Conservation (phyloP, 2,888 invertebrate genomes). For the Agrotis segetum region DNA sequence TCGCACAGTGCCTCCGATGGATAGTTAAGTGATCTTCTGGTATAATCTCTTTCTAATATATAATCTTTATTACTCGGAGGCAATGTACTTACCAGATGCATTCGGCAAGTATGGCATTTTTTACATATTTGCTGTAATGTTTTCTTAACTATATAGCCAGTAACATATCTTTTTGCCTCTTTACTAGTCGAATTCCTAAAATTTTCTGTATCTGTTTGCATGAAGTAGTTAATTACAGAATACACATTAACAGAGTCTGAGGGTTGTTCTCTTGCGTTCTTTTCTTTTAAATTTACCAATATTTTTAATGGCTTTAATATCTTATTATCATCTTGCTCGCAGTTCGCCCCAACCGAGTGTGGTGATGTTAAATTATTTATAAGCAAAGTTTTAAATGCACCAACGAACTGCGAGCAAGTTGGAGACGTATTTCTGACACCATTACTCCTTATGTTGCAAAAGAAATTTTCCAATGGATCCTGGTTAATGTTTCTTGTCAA, state of each 20-base stretch:
- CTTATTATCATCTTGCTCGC: slow-evolving; percentile 6
- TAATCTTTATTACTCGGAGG: slow-evolving; percentile 6
- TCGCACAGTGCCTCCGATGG: not conserved
- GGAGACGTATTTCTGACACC: slow-evolving; percentile 8
- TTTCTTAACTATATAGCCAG: no score
- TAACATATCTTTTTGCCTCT: not conserved
- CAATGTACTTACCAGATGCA: slow-evolving; percentile 3
- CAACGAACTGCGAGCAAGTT: not conserved
- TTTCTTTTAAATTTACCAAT: no score
- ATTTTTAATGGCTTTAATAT: not conserved
- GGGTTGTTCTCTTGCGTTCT: not conserved
- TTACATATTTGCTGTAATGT: not conserved
- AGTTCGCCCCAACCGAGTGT: slow-evolving; percentile 2
- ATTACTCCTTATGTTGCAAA: slow-evolving; percentile 4
- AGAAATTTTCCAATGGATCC: slow-evolving; percentile 22
- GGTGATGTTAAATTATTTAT: slow-evolving; percentile 1
- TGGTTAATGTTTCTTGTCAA: slow-evolving; percentile 33
- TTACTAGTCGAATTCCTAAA: not conserved
- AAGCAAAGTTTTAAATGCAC: not conserved
- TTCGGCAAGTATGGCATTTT: not conserved
- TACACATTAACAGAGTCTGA: slow-evolving; percentile 6
- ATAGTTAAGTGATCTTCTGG: slow-evolving; percentile 1
- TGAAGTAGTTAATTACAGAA: not conserved
- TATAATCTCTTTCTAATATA: slow-evolving; percentile 5
- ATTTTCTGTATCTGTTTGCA: not conserved